Percentiles rank a stretch among this genome's conserved stretches.
Conservation (phyloP, 2,113 vertebrate species). For the Sebastes fasciatus region DNA sequence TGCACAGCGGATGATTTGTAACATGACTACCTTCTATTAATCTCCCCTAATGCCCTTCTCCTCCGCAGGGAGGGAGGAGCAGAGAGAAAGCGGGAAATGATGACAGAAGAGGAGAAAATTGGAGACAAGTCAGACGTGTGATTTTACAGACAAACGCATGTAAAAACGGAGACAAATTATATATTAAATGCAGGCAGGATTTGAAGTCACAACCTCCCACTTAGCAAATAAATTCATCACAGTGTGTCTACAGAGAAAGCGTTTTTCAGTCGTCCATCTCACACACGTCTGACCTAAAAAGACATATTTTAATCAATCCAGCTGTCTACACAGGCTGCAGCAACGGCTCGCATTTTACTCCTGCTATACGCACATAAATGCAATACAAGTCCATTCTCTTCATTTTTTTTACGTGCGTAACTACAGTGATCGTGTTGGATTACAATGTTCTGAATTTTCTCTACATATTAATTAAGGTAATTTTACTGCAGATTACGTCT, state of each 20-base stretch:
- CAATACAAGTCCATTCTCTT: not conserved
- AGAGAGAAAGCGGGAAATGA: conserved; percentile 6
- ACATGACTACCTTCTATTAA: conserved; percentile 74
- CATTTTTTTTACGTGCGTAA: not conserved
- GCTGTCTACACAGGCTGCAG: not conserved
- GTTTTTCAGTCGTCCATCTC: not conserved
- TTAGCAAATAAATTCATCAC: not conserved
- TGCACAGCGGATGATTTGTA: conserved; percentile 75
- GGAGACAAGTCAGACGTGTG: not conserved
- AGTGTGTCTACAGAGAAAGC: not conserved
- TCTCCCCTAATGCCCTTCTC: conserved; percentile 66
- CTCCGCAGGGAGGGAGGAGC: conserved; percentile 40
- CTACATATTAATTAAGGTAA: not conserved
- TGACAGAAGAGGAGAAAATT: conserved; percentile 37
- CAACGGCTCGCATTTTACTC: not conserved
- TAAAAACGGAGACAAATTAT: not conserved
- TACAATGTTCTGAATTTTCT: not conserved
- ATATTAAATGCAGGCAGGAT: not conserved
- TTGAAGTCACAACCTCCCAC: not conserved
- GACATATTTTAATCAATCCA: not conserved
- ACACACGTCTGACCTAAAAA: not conserved
- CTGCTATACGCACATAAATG: not conserved
- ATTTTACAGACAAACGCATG: conserved; percentile 32
- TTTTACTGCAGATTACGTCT: not conserved
- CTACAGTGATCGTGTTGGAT: not conserved